A percentile compares a stretch with the other conserved stretches of the same genome.
These are phyloP conservation scores for Drosophila phalerata DNA, from an alignment of 2,888 invertebrate genomes.

Conservation along the genomic window DNA sequence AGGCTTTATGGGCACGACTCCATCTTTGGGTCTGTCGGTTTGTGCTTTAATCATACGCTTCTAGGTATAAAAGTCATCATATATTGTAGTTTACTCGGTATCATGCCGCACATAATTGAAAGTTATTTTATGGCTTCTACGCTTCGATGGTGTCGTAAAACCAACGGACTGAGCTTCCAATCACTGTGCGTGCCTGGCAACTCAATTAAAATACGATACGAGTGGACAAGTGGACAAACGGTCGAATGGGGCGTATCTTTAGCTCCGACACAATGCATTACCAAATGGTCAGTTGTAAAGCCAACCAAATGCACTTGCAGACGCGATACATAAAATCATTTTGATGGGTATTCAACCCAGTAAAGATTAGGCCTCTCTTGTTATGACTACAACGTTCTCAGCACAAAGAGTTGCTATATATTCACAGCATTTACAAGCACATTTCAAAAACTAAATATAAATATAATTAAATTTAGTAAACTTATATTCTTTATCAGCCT, in stretches of 20 bases:
- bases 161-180: slow-evolving; percentile 48
- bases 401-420: slow-evolving; percentile 3
- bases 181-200: slow-evolving; percentile 67
- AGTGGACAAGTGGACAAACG: not conserved
- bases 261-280: slow-evolving; percentile 31
- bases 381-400: not conserved
- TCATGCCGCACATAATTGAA: slow-evolving; percentile 71
- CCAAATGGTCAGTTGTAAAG: slow-evolving; percentile 29
- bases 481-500: not conserved
- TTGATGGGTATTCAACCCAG: not conserved
- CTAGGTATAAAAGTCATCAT: slow-evolving; percentile 47
- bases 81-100: slow-evolving; percentile 19
- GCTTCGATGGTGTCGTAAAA: slow-evolving; percentile 52
- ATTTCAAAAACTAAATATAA: not conserved
- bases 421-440: not conserved
- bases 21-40: slow-evolving; percentile 20
- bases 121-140: slow-evolving; percentile 77
- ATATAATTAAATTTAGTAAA: not conserved
- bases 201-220: slow-evolving; percentile 61
- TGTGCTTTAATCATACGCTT: slow-evolving; percentile 46
- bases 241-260: slow-evolving; percentile 17
- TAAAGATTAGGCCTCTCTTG: not conserved
- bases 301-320: slow-evolving; percentile 55
- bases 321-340: slow-evolving; percentile 19
- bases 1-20: slow-evolving; percentile 61